Evolutionary conservation across 1,140 invertebrate species (phyloP).

Genomic region (Trissolcus basalis): DNA sequence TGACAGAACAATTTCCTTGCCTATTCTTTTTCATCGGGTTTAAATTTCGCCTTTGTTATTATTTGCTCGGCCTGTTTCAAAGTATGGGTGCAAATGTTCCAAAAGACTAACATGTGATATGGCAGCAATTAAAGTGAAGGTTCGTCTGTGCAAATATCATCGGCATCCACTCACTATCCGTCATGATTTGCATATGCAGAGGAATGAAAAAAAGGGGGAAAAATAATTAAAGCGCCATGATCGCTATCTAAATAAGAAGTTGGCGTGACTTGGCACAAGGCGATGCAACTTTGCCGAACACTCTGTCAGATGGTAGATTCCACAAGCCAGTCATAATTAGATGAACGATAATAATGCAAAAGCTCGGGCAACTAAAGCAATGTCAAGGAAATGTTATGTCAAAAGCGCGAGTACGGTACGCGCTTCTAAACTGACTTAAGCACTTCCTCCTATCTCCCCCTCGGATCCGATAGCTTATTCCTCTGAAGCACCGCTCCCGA

Average conservation of each 20-base stretch:
- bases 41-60: too few species aligned
- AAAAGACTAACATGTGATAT: too few species aligned
- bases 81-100: too few species aligned
- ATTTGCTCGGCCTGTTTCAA: too few species aligned
- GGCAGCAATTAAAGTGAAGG: too few species aligned
- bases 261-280: slow-evolving; percentile 62
- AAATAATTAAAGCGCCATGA: slow-evolving; percentile 62
- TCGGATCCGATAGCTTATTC: slow-evolving; percentile 35
- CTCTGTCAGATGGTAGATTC: slow-evolving; percentile 67
- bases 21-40: too few species aligned
- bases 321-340: slow-evolving; percentile 67
- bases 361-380: slow-evolving; percentile 64
- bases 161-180: slow-evolving; percentile 39
- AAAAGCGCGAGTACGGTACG: slow-evolving; percentile 59
- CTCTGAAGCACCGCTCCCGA: slow-evolving; percentile 40
- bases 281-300: slow-evolving; percentile 43
- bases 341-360: slow-evolving; percentile 67
- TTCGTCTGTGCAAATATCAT: slow-evolving; percentile 44
- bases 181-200: slow-evolving; percentile 52
- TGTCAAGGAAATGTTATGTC: slow-evolving; percentile 65
- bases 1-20: too few species aligned
- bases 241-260: slow-evolving; percentile 64
- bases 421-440: slow-evolving; percentile 62
- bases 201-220: slow-evolving; percentile 40
- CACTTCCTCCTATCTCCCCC: slow-evolving; percentile 56